These are phyloP conservation scores for Toxotes jaculatrix DNA, from an alignment of 2,113 vertebrate species.

Conservation along the genomic window DNA sequence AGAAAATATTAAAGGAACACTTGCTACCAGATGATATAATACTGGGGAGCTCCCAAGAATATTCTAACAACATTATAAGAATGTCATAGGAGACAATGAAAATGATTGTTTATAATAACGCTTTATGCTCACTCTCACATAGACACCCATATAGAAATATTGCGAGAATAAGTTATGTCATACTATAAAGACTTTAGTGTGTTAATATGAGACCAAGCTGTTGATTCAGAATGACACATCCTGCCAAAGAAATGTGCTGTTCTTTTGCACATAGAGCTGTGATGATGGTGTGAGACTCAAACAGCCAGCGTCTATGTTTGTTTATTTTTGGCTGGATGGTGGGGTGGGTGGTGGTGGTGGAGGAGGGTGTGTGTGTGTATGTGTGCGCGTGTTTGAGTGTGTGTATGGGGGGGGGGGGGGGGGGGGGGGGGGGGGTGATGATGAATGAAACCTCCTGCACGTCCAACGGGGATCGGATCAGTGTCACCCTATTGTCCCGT, in stretches of 20 bases:
- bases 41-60: background rate
- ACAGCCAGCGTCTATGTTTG: slow-evolving; percentile 66
- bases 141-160: background rate
- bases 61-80: background rate
- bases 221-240: slow-evolving; percentile 52
- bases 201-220: slow-evolving; percentile 45
- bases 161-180: background rate
- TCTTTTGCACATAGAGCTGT: slow-evolving; percentile 45
- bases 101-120: background rate
- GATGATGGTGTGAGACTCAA: slow-evolving; percentile 50
- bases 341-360: slow-evolving; percentile 9
- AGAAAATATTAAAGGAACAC: slow-evolving; percentile 11
- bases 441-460: slow-evolving; percentile 79
- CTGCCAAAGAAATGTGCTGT: slow-evolving; percentile 32
- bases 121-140: background rate
- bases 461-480: slow-evolving; percentile 78
- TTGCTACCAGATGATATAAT: slow-evolving; percentile 7
- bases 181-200: background rate
- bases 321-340: slow-evolving; percentile 68
- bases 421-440: slow-evolving; percentile 29
- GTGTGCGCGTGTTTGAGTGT: background rate
- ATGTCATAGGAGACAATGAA: background rate
- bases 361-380: background rate
- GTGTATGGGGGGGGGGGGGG: background rate
- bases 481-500: slow-evolving; percentile 87